phyloP scores from a whole-genome alignment of 1,140 invertebrate genomes.

The Caenorhabditis inopinata region DNA sequence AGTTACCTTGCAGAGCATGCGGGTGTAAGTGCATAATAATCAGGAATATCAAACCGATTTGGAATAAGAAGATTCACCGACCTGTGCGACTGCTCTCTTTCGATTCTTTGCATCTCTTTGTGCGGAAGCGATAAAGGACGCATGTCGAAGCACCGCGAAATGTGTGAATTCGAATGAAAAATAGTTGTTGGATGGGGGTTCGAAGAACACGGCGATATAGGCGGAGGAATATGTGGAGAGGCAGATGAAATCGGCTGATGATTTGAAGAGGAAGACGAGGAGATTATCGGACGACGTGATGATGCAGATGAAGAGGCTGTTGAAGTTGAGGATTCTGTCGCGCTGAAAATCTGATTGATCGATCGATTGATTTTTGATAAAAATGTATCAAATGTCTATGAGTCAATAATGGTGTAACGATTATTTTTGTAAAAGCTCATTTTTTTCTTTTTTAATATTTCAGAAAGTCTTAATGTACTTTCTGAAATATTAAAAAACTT shows the following conservation, averaged over 20 bases:
- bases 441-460: no score
- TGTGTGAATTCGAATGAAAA: not conserved
- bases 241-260: not conserved
- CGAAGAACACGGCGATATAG: not conserved
- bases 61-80: conserved; percentile 23
- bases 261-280: conserved; percentile 8
- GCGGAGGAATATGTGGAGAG: not conserved
- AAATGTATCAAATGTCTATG: no score
- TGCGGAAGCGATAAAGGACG: conserved; percentile 13
- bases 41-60: conserved; percentile 26
- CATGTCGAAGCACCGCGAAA: conserved; percentile 21
- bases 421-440: no score
- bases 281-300: conserved; percentile 23
- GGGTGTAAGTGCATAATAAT: conserved; percentile 5
- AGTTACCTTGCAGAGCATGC: not conserved
- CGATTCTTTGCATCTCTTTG: conserved; percentile 31
- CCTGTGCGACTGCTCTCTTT: not conserved
- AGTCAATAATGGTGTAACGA: no score
- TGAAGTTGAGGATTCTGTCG: conserved; percentile 1
- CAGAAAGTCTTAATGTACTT: no score
- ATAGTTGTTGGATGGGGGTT: not conserved
- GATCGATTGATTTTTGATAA: no score
- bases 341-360: not conserved
- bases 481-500: no score
- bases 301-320: conserved; percentile 13